Evolutionary conservation across 1,140 invertebrate genomes (phyloP), one percentile per base, ranked within the genome.

Genomic region (Patella vulgata): DNA sequence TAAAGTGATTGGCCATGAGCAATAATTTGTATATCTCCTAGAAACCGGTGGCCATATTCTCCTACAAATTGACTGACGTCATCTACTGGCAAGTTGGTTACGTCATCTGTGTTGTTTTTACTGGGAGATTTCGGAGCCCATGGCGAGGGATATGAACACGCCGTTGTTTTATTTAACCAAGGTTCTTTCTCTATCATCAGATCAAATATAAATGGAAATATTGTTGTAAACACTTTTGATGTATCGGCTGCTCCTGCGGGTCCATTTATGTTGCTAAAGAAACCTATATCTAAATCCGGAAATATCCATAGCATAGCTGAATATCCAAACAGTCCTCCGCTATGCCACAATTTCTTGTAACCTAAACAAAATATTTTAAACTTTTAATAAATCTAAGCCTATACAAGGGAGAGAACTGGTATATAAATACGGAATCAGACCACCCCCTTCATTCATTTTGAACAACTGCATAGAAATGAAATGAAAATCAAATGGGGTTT

Each of bases 81-180:
- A n/a, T 19, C 19, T 6, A 21, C 11, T 19, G 25, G 6, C 21
- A 12, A 11, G 21, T 47, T 47, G 44, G n/a, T 47, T 11, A 47
- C 19, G 5, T 47, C 4, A 47, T 12, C 3, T 4, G 19, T 25
- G 2, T 3, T n/a, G 21, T 21, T 47, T 21, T 19, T 25, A n/a
- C 17, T 12, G 19, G 1, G 21, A 19, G 17, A 2, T 3, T 0
- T 3, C 11, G 44, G 44, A 25, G 11, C 11, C 19, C 19, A 47
- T 14, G n/a, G 44, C 25, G 12, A 4, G 25, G 44, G 44, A 25
- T n/a, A 47, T 14, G 44, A n/a, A 25, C 44, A 47, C 2, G 44
- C 44, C 17, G 21, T 25, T 19, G 44, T 47, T 47, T 47, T 21
- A 25, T 47, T 47, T 21, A 47, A 23, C 44, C 44, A 47, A 2